Evolutionary conservation across 2,888 invertebrate species (phyloP).

Genomic region (Drosophila macrospina): DNA sequence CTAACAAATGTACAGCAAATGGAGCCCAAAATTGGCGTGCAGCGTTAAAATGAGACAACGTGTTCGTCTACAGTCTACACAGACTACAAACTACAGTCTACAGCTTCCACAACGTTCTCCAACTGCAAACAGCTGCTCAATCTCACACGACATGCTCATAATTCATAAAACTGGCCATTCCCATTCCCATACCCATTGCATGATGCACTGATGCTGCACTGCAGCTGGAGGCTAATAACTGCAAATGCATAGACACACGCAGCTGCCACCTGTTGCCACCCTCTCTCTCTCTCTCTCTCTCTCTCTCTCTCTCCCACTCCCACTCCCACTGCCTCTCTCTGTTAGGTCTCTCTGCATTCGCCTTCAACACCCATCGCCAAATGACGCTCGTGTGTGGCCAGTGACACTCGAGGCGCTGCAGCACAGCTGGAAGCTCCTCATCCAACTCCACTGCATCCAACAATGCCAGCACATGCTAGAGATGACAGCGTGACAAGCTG

Average conservation of each 20-base stretch:
- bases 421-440: conserved; percentile 73
- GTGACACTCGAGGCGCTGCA: conserved; percentile 77
- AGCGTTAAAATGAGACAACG: conserved; percentile 80
- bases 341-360: conserved; percentile 8
- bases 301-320: neutral
- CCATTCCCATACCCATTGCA: conserved; percentile 27
- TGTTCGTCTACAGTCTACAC: conserved; percentile 47
- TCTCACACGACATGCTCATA: conserved; percentile 77
- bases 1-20: conserved; percentile 71
- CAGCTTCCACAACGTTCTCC: conserved; percentile 17
- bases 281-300: neutral
- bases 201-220: conserved; percentile 32
- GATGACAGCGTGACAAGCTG: conserved; percentile 48
- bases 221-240: conserved; percentile 49
- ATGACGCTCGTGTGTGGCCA: conserved; percentile 79
- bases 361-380: conserved; percentile 77
- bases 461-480: conserved; percentile 39
- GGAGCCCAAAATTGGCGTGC: conserved; percentile 78
- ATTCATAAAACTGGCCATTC: conserved; percentile 68
- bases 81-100: no score
- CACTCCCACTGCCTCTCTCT: neutral
- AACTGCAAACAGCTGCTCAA: conserved; percentile 49
- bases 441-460: conserved; percentile 23
- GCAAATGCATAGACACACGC: conserved; percentile 54
- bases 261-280: conserved; percentile 51